These are phyloP conservation scores for Pseudonaja textilis DNA, from an alignment of 2,113 vertebrate species.

Conservation along the genomic window DNA sequence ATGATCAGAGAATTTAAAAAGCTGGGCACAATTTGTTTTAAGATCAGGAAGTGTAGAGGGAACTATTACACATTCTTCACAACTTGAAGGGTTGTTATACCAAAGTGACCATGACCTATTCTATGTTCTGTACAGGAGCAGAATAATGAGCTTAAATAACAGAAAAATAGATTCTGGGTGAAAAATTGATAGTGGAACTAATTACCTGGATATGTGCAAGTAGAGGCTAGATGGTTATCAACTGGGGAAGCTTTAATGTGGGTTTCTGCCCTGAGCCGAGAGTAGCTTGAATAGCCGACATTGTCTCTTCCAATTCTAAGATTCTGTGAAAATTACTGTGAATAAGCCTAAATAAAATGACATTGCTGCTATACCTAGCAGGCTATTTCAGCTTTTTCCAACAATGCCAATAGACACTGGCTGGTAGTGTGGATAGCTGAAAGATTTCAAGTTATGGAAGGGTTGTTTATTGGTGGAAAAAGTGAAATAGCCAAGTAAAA, in stretches of 20 bases:
- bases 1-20: background rate
- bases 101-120: background rate
- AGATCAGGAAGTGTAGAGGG: background rate
- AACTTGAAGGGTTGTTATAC: background rate
- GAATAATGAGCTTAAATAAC: background rate
- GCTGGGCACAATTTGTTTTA: background rate
- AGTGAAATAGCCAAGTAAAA: background rate
- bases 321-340: background rate
- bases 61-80: background rate
- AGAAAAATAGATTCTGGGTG: background rate
- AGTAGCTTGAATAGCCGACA: background rate
- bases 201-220: background rate
- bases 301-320: background rate
- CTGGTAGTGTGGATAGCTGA: background rate
- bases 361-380: background rate
- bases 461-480: background rate
- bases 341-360: background rate
- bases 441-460: background rate
- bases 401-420: background rate
- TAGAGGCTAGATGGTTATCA: background rate
- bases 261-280: background rate
- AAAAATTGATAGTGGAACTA: background rate
- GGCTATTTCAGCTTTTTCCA: background rate
- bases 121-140: background rate
- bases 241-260: background rate